Percentiles rank a stretch among this genome's conserved stretches.
Evolutionary conservation across 2,888 invertebrate species (phyloP).

Genomic region (Drosophila monieri): DNA sequence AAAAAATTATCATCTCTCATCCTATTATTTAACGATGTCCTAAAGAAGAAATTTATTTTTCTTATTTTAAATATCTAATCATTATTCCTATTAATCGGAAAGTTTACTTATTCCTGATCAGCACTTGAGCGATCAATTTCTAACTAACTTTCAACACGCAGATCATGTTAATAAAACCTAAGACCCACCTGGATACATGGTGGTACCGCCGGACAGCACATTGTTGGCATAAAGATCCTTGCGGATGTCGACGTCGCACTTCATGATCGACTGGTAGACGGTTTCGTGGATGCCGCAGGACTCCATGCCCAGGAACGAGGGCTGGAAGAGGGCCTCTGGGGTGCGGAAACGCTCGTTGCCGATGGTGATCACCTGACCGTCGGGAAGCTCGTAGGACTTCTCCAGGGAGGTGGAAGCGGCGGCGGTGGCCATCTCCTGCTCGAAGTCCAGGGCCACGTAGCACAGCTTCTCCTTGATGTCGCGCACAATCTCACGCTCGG

Average conservation of each 20-base stretch:
- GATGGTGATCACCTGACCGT: conserved; percentile 96
- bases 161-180: background rate
- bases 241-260: conserved; percentile 97
- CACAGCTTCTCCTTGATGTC: conserved; percentile 98
- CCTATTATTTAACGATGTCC: too few species aligned
- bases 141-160: too few species aligned
- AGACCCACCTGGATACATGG: conserved; percentile 90
- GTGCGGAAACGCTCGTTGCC: conserved; percentile 97
- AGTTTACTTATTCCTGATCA: too few species aligned
- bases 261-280: conserved; percentile 98
- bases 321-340: conserved; percentile 97
- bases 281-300: conserved; percentile 96
- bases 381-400: conserved; percentile 97
- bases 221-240: conserved; percentile 97
- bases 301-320: conserved; percentile 93
- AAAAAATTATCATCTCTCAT: too few species aligned
- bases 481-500: conserved; percentile 96
- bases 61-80: too few species aligned
- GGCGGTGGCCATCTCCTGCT: conserved; percentile 97
- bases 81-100: too few species aligned
- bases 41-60: too few species aligned
- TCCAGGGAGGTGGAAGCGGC: conserved; percentile 96
- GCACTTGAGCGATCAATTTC: too few species aligned
- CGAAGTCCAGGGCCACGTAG: conserved; percentile 95
- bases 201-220: conserved; percentile 94